Conservation (phyloP, 2,888 invertebrate species). For the Nomada goodeniana region DNA sequence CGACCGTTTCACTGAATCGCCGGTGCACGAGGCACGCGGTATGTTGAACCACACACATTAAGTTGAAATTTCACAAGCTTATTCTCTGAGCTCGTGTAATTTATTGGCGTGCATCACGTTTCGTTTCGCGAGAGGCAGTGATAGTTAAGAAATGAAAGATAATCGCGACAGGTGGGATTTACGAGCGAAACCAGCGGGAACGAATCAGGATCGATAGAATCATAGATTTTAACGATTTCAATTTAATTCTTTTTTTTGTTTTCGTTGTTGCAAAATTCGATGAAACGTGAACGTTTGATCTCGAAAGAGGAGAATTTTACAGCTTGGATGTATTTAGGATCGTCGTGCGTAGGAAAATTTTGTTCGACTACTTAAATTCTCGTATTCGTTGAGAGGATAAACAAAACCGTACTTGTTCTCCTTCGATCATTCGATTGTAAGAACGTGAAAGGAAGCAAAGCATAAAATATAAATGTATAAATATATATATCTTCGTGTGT, state of each 20-base stretch:
- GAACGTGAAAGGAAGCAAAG: slow-evolving; percentile 13
- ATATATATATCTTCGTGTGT: slow-evolving; percentile 4
- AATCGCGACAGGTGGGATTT: no score
- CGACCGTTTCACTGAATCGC: slow-evolving; percentile 18
- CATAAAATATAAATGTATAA: slow-evolving; percentile 36
- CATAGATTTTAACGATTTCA: neutral
- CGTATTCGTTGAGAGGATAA: neutral
- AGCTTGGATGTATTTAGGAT: no score
- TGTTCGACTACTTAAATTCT: neutral
- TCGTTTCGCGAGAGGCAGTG: neutral
- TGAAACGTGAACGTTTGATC: neutral
- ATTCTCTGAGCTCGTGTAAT: neutral
- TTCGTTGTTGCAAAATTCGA: neutral
- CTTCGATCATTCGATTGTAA: neutral
- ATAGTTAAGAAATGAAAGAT: no score
- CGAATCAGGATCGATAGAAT: neutral
- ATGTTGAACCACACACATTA: neutral
- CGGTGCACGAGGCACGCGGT: neutral
- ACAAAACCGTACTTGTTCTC: neutral
- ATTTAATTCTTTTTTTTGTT: neutral
- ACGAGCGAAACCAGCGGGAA: neutral
- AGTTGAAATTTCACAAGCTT: neutral
- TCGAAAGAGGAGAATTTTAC: slow-evolving; percentile 1
- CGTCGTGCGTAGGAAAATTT: neutral
- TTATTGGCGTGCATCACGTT: neutral